Conservation (phyloP, 2,797 vertebrate species). For the Silurus lanzhouensis region DNA sequence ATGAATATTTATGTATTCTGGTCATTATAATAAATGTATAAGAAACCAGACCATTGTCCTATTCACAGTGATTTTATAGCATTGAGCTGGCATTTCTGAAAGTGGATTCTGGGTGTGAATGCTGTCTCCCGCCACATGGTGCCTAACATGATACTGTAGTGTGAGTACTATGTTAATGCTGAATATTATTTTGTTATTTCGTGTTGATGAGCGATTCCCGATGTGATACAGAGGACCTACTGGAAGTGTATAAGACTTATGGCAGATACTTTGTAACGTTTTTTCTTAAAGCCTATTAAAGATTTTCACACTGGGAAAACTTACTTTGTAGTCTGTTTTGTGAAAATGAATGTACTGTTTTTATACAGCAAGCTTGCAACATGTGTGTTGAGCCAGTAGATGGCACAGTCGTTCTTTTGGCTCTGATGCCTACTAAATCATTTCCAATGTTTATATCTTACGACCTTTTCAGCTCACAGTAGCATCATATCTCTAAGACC, state of each 20-base stretch:
- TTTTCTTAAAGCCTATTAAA: slow-evolving; percentile 75
- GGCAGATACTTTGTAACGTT: slow-evolving; percentile 67
- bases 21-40: slow-evolving; percentile 12
- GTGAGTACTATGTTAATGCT: slow-evolving; percentile 58
- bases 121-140: slow-evolving; percentile 70
- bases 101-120: slow-evolving; percentile 39
- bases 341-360: no score
- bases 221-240: slow-evolving; percentile 44
- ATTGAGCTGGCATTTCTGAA: slow-evolving; percentile 42
- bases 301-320: slow-evolving; percentile 53
- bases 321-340: neutral
- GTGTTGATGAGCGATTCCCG: slow-evolving; percentile 13
- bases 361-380: neutral
- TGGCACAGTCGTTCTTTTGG: slow-evolving; percentile 49
- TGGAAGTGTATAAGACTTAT: slow-evolving; percentile 39
- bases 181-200: slow-evolving; percentile 48
- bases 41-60: slow-evolving; percentile 49
- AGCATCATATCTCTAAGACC: neutral
- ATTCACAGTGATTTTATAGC: slow-evolving; percentile 26
- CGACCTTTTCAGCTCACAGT: neutral
- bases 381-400: slow-evolving; percentile 50
- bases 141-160: slow-evolving; percentile 70
- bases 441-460: neutral
- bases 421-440: neutral
- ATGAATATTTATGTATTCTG: neutral